Evolutionary conservation across 2,797 vertebrate genomes (phyloP).

Genomic region (Malurus splendens): DNA sequence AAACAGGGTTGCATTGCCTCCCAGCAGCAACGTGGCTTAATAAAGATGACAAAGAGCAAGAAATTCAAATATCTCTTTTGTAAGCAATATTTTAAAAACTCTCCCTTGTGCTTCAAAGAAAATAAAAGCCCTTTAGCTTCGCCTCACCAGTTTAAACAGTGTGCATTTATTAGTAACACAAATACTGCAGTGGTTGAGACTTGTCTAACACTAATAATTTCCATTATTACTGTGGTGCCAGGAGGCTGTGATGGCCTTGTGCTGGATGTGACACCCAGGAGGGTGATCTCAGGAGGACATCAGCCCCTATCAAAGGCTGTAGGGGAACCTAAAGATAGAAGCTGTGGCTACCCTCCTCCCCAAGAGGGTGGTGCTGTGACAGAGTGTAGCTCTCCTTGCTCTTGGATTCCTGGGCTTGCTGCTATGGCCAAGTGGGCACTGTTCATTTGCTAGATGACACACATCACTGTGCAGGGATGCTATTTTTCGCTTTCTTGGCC

Average conservation of each 20-base stretch:
- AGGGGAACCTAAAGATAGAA: neutral
- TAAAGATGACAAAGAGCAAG: neutral
- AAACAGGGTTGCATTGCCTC: neutral
- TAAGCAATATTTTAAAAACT: neutral
- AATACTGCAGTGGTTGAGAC: neutral
- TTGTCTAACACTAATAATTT: neutral
- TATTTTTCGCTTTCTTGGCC: neutral
- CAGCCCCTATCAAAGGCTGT: neutral
- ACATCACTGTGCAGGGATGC: neutral
- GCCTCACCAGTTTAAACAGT: neutral
- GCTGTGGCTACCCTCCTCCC: neutral
- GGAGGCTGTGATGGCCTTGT: neutral
- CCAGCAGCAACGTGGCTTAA: neutral
- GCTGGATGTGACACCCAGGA: neutral
- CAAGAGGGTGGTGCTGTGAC: rapidly evolving
- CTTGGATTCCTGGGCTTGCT: neutral
- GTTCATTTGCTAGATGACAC: rapidly evolving
- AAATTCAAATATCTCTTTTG: neutral
- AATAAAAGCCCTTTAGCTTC: neutral
- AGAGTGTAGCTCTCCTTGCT: neutral
- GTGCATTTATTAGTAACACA: neutral
- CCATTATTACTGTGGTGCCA: neutral
- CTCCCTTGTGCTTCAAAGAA: neutral
- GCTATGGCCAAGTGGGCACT: neutral
- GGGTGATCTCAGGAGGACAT: neutral